Base-by-base conservation (phyloP, 2,888 invertebrate species). In the Eupithecia abbreviata region DNA sequence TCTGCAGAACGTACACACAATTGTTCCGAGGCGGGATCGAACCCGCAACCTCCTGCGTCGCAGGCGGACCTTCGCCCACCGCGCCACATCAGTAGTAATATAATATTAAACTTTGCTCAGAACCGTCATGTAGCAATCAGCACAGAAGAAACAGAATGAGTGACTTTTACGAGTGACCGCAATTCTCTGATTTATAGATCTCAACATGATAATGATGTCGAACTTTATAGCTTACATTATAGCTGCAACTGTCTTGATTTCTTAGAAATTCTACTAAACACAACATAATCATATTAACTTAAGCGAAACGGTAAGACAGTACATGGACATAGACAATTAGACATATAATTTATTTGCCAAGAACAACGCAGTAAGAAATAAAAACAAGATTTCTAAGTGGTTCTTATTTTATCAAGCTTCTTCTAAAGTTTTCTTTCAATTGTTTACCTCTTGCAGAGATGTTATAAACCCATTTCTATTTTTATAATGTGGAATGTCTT, bases 121-220 rank as follows among this genome's bases (percentile, higher is more conserved):
- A 2, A 0, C n/a, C 6, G 12, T 10, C 7, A 62, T 30, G 30
- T 12, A 58, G 3, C 30, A 62, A 30, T 12, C 66, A 66, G 15
- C 13, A 13, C n/a, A 43, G 45, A 43, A 43, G 43, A 15, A 67
- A 15, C 71, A 72, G 68, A 77, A 74, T 82, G 87, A 85, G 82
- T 84, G 84, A 82, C 82, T 84, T 89, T 89, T 86, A 87, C 83
- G 85, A 88, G 79, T 84, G 87, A 58, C 84, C 85, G 83, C 84
- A 86, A 87, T 88, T 82, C 72, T 73, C 49, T 87, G 84, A 89
- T 87, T 88, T 89, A 88, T 84, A 76, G 66, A 74, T 76, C 81
- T 77, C 75, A 81, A 78, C 76, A 74, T 74, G 79, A 79, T 76
- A 78, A n/a, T 55, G 9, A 58, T 58, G 7, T 55, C 9, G 9